Base-by-base conservation (phyloP, 2,888 invertebrate species). In the Acronicta psi region DNA sequence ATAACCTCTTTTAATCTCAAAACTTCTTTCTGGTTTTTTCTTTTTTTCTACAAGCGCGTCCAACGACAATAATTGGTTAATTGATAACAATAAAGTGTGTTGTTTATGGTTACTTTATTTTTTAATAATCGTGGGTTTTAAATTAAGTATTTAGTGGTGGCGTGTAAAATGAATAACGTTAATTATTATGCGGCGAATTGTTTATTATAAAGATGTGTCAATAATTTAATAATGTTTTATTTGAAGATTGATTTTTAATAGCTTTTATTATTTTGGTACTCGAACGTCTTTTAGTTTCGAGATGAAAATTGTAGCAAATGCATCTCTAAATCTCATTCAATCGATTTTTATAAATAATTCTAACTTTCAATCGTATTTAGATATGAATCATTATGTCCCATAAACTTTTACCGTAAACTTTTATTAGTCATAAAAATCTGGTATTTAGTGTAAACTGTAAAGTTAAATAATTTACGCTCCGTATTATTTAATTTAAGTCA, bases 31-130 rank as follows among this genome's bases (percentile, higher is more conserved):
- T 41, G 6, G 25, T 41, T 46, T 57, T 53, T 18, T 16, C 13
- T 41, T 41, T 47, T 50, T 56, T 52, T 56, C 45, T 43, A 45
- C 47, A 53, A 57, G 52, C 59, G 61, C 62, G 51, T 46, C 55
- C 57, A 61, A 40, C 41, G 70, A 67, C 74, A 70, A 64, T 75
- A 75, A 76, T 73, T 76, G 70, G 73, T 70, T 76, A 76, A 76
- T 75, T 76, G 74, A 70, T 65, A 60, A 64, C 58, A 47, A 75
- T 75, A 73, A 75, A 75, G 46, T 47, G 40, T 51, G 44, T 67
- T 50, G 67, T 75, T 75, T 75, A 76, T 70, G 64, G 58, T 53
- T 37, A 13, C 18, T 60, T 50, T 25, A 37, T 38, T 56, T 61
- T 74, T 60, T 53, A 17, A 18, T 34, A 49, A 56, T 47, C 25